phyloP scores from a whole-genome alignment of 1,140 invertebrate genomes.

The Aporrectodea caliginosa region DNA sequence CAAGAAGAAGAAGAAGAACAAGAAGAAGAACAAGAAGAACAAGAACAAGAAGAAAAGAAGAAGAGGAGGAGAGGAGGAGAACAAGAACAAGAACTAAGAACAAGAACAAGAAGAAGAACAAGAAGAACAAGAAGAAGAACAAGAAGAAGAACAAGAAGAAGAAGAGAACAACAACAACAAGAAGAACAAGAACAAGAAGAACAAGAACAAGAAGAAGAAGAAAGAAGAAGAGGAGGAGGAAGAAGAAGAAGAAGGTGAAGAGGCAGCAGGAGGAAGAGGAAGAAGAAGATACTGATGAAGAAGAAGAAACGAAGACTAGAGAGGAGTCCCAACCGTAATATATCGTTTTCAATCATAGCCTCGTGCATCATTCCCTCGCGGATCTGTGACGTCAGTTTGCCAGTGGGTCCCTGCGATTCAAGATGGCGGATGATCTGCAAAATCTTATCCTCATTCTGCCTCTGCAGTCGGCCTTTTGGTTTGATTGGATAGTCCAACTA shows the following conservation, averaged over 20 bases:
- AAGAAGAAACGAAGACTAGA: slow-evolving; percentile 1
- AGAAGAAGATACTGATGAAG: too few relatives aligned
- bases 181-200: slow-evolving; percentile 7
- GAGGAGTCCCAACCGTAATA: not conserved
- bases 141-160: not conserved
- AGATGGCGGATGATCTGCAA: not conserved
- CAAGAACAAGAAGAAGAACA: too few relatives aligned
- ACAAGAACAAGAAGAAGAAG: not conserved
- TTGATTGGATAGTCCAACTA: not conserved
- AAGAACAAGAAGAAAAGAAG: not conserved
- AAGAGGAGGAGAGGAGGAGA: not conserved
- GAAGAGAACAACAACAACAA: not conserved
- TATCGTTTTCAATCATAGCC: not conserved
- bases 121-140: not conserved
- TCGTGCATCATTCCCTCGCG: not conserved
- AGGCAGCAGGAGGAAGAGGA: too few relatives aligned
- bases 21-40: not conserved
- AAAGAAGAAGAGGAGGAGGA: slow-evolving; percentile 1
- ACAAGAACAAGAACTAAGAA: too few relatives aligned
- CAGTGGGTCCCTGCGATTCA: not conserved
- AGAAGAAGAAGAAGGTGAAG: not conserved
- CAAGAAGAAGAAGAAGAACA: slow-evolving; percentile 2
- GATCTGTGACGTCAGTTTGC: not conserved
- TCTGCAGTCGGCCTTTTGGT: not conserved
- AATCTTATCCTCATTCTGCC: not conserved